phyloP scores from a whole-genome alignment of 2,797 vertebrate genomes.

The Anabas testudineus region DNA sequence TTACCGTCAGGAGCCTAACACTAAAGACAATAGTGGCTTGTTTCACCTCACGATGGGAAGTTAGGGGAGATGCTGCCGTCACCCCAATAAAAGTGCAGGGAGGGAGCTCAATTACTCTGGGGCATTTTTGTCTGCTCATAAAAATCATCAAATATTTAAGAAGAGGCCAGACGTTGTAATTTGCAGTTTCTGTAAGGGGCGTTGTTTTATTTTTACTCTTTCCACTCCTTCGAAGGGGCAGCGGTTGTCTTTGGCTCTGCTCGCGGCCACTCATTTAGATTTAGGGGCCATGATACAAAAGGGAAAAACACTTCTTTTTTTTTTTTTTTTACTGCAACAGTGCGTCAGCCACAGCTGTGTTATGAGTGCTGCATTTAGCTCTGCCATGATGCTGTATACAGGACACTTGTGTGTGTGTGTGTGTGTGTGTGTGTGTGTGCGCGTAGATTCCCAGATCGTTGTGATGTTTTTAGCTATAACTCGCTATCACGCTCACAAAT shows the following conservation, averaged over 20 bases:
- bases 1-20: constrained; percentile 42
- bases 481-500: constrained; percentile 55
- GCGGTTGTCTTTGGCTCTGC: constrained; percentile 79
- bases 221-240: constrained; percentile 65
- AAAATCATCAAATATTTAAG: constrained; percentile 81
- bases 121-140: constrained; percentile 79
- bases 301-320: constrained; percentile 64
- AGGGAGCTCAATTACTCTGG: constrained; percentile 67
- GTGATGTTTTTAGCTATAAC: constrained; percentile 67
- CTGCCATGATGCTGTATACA: constrained; percentile 33
- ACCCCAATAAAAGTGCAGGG: constrained; percentile 78
- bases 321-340: constrained; percentile 47
- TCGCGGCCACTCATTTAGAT: constrained; percentile 69
- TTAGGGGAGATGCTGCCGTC: constrained; percentile 77
- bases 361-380: constrained; percentile 30
- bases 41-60: constrained; percentile 66
- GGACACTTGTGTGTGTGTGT: not conserved
- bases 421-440: too few relatives aligned
- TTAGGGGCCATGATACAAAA: constrained; percentile 71
- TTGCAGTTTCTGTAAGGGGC: constrained; percentile 72
- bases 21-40: constrained; percentile 74
- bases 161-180: constrained; percentile 75
- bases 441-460: constrained; percentile 33
- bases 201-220: constrained; percentile 80
- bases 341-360: constrained; percentile 45